phyloP scores from a whole-genome alignment of 2,113 vertebrate genomes.

The Crotalus tigris region DNA sequence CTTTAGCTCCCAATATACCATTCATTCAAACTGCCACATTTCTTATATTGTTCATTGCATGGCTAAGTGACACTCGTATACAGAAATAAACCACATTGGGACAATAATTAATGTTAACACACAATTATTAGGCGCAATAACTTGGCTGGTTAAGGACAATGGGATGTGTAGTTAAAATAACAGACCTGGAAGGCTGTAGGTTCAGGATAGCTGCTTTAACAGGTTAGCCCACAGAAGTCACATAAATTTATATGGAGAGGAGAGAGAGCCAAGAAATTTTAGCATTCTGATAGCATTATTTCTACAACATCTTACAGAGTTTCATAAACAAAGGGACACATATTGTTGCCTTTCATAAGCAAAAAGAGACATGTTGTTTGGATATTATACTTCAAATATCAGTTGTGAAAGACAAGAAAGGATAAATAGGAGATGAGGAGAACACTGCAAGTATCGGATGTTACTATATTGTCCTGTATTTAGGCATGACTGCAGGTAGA shows the following conservation, averaged over 20 bases:
- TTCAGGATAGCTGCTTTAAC: background rate
- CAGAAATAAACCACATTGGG: background rate
- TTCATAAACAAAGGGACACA: background rate
- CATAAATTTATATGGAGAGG: background rate
- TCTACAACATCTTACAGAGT: background rate
- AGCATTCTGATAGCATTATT: background rate
- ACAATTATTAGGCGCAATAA: constrained; percentile 1
- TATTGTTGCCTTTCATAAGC: background rate
- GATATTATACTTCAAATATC: background rate
- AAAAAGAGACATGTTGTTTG: background rate
- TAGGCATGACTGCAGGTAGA: background rate
- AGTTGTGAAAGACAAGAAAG: background rate
- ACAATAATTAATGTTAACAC: background rate
- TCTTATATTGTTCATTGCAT: constrained; percentile 19
- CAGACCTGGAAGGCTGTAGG: background rate
- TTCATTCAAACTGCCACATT: constrained; percentile 53
- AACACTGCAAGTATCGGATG: background rate
- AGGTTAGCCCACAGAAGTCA: background rate
- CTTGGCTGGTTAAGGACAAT: background rate
- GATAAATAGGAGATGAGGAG: background rate
- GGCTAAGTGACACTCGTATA: background rate
- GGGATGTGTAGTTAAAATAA: background rate
- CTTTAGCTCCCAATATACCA: constrained; percentile 35
- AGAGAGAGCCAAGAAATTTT: background rate
- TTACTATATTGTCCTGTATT: background rate